phyloP scores from a whole-genome alignment of 92 coral and sea anemone genomes.

The Umimayanthus chanpuru region DNA sequence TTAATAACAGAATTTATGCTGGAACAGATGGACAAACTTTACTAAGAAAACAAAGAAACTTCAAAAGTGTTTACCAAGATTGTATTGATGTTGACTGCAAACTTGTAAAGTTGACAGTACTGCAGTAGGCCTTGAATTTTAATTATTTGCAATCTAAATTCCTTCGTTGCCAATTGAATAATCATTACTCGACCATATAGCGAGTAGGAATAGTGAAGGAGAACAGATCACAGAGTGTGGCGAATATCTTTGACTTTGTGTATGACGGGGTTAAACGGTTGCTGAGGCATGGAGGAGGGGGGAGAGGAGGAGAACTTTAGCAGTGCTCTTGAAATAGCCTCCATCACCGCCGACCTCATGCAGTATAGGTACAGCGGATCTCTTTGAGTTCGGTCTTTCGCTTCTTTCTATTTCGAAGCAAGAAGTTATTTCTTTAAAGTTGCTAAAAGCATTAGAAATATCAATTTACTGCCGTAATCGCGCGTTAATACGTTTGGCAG shows the following conservation, averaged over 20 bases:
- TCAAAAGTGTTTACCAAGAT: neutral
- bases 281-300: constrained; percentile 4
- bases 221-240: neutral
- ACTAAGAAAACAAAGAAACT: neutral
- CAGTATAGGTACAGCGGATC: constrained; percentile 63
- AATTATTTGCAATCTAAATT: neutral
- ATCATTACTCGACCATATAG: neutral
- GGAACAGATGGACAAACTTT: constrained; percentile 8
- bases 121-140: constrained; percentile 1
- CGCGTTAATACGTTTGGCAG: neutral
- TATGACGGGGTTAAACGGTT: neutral
- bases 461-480: neutral
- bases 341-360: constrained; percentile 64
- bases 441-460: neutral
- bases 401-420: neutral
- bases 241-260: neutral
- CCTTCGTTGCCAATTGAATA: constrained; percentile 7
- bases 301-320: constrained; percentile 46
- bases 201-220: neutral
- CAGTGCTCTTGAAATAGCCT: constrained; percentile 59
- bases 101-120: neutral
- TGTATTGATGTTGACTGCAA: neutral
- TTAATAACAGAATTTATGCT: neutral
- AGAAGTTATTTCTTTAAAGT: neutral
- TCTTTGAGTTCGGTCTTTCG: neutral